These are phyloP conservation scores for Diogma glabrata DNA, from an alignment of 2,888 invertebrate species.

Conservation along the genomic window DNA sequence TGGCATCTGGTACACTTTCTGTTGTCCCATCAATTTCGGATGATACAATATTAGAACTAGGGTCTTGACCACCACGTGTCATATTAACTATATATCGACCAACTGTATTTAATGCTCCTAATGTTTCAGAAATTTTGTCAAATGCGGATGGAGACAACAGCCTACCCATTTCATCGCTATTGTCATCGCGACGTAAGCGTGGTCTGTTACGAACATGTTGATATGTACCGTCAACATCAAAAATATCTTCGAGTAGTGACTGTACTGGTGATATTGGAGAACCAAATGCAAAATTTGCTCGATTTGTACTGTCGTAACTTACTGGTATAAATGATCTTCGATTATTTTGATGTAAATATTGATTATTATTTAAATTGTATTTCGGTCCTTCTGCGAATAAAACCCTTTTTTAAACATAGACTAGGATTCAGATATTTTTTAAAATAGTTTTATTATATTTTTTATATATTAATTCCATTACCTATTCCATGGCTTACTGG, in stretches of 20 bases:
- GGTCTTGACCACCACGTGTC: constrained; percentile 42
- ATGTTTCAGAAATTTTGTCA: constrained; percentile 48
- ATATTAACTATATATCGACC: constrained; percentile 77
- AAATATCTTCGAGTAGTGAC: no score
- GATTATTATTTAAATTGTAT: not conserved
- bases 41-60: constrained; percentile 33
- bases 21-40: constrained; percentile 30
- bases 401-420: constrained; percentile 7
- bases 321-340: constrained; percentile 3
- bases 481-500: no score
- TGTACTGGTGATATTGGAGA: not conserved
- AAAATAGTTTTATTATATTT: no score
- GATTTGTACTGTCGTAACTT: not conserved
- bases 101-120: constrained; percentile 75
- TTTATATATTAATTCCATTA: no score
- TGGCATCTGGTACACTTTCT: constrained; percentile 55
- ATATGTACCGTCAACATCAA: no score
- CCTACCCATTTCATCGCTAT: constrained; percentile 37
- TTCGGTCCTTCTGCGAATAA: constrained; percentile 5
- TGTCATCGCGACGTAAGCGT: not conserved
- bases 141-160: constrained; percentile 49
- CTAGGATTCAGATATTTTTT: no score
- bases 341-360: not conserved
- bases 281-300: not conserved
- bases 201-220: no score